Conservation (phyloP, 2,797 vertebrate species). For the Tangara arthus region DNA sequence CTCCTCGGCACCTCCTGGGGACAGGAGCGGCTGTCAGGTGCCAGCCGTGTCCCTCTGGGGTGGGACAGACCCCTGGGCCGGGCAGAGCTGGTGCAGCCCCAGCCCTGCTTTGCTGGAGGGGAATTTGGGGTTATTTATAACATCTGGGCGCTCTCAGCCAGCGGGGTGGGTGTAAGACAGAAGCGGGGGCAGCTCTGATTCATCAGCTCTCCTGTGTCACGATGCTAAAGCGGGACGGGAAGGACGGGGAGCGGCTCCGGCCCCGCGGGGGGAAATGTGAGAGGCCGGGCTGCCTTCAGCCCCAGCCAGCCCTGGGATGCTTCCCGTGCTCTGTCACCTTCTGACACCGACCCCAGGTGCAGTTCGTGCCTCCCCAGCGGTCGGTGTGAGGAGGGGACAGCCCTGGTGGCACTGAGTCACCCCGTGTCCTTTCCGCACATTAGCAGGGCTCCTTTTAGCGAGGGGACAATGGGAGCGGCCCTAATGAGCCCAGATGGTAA, state of each 20-base stretch:
- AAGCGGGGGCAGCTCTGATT: conserved; percentile 47
- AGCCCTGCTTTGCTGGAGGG: not conserved
- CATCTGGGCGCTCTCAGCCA: not conserved
- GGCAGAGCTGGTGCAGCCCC: not conserved
- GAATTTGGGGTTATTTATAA: not conserved
- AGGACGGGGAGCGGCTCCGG: rapidly evolving
- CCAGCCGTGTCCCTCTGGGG: rapidly evolving
- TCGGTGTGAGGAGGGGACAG: not conserved
- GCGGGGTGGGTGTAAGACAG: not conserved
- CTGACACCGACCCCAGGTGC: rapidly evolving
- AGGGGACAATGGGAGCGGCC: not conserved
- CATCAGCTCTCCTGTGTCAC: not conserved
- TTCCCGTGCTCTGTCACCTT: not conserved
- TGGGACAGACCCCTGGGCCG: not conserved
- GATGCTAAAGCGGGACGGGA: not conserved
- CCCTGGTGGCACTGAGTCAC: conserved; percentile 20
- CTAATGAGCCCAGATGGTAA: not conserved
- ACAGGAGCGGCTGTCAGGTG: too few relatives aligned
- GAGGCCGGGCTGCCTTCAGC: not conserved
- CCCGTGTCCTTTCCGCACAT: not conserved
- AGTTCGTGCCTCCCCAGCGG: rapidly evolving
- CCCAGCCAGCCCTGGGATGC: rapidly evolving
- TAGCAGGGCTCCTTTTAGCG: not conserved
- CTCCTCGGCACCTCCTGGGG: too few relatives aligned
- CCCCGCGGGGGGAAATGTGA: rapidly evolving